Evolutionary conservation across 2,113 vertebrate genomes (phyloP), one percentile per base, ranked within the genome.

Genomic region (Coptodon rendalli): DNA sequence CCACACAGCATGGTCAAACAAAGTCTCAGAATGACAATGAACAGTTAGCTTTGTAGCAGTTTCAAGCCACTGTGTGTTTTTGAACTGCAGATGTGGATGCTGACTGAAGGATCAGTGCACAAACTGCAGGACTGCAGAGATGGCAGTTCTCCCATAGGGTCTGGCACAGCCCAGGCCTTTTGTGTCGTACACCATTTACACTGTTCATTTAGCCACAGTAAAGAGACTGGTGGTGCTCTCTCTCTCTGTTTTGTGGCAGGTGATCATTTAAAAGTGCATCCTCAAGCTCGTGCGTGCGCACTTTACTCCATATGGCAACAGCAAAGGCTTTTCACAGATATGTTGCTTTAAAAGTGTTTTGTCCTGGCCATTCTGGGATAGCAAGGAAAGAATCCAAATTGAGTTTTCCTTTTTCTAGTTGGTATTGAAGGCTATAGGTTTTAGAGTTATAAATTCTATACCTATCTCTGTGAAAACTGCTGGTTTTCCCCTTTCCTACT

Each of bases 121-220:
- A 89, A 84, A 88, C 93, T 93, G 93, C 93, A 88, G 91, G 93
- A 85, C 95, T 93, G 92, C 88, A 86, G 91, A 88, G 92, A 93
- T 92, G 93, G 89, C 88, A 85, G 90, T 93, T 83, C 87, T 92
- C 92, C 92, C 93, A 92, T 84, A 87, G 88, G 91, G 86, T 92
- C 90, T 89, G 89, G 90, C 90, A 85, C 89, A 87, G 89, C 83
- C 80, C 6, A 4, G 89, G 85, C 76, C 89, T 93, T 68, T 95
- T 93, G 91, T 94, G 76, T 79, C 34, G 36, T 61, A 24, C 80
- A 83, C 88, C 86, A 71, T 91, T 93, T 90, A 82, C 87, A 84
- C 85, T 82, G 82, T 91, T 90, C 84, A 85, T 86, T 93, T 91
- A 91, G 90, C 88, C 86, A 50, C 36, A 86, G 76, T 90, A 79